Evolutionary conservation across 2,797 vertebrate species (phyloP).

Genomic region (Dipus sagitta): DNA sequence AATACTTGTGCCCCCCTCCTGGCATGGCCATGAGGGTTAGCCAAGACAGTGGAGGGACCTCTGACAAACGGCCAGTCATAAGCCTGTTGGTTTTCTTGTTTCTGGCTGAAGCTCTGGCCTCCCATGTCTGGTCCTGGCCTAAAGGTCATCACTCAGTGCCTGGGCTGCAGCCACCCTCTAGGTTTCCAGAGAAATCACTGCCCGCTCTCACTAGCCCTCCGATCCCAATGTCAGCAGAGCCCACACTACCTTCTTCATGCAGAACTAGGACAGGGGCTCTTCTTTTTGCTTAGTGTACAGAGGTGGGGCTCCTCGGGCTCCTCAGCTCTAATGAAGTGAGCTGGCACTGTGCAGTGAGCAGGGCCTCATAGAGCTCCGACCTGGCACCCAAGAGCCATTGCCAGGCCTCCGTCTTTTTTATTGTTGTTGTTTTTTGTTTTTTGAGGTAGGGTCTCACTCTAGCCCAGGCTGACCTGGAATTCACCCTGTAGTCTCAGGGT

Average conservation of each 20-base stretch:
- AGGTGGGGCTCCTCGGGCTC: background rate
- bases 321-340: background rate
- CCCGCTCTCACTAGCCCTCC: conserved; percentile 44
- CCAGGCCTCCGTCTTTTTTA: background rate
- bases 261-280: background rate
- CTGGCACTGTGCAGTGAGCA: background rate
- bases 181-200: background rate
- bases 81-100: background rate
- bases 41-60: background rate
- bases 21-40: background rate
- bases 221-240: conserved; percentile 55
- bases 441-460: too few relatives aligned
- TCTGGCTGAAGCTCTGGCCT: background rate
- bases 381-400: background rate
- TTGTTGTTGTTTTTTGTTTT: too few relatives aligned
- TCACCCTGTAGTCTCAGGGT: too few relatives aligned
- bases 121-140: background rate
- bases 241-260: background rate
- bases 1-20: background rate
- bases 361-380: background rate
- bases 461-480: too few relatives aligned
- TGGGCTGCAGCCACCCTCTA: background rate
- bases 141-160: background rate
- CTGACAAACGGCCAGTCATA: background rate
- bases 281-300: background rate